Base-by-base conservation (phyloP, 1,140 invertebrate species). In the Caenorhabditis tropicalis region DNA sequence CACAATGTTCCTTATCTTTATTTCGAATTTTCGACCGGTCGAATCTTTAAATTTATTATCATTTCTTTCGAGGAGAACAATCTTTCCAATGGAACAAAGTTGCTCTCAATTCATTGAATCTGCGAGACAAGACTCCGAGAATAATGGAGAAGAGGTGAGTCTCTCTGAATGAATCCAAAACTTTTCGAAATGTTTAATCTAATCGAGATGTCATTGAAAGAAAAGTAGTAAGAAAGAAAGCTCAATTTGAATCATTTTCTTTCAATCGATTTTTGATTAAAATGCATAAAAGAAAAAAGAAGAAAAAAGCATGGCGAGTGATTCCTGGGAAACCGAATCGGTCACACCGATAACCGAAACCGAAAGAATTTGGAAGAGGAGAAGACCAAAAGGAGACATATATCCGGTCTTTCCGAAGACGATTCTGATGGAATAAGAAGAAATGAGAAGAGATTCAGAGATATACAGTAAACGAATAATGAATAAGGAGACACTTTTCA, bases 281-380 rank as follows among this genome's bases (percentile, higher is more conserved):
- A n/a, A n/a, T 51, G 19, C 1, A 56, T 29, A 1, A 56, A 12
- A 56, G 10, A 12, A 27, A n/a, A 9, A 27, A 56, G 21, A 24
- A 65, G 9, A 65, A 10, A 10, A 65, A 65, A 74, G 58, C 31
- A 27, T 16, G 10, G 1, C 5, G 58, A 36, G 19, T 36, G n/a
- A n/a, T 21, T 15, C 7, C 58, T 9, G 58, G 16, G 16, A 36
- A 65, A 46, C 36, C 36, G 65, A 74, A 74, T 74, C 36, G 65
- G 65, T 43, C 65, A 74, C 65, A 74, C 33, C 65, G 65, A 74
- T 74, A 74, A 74, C 65, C 65, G 65, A 74, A 74, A 74, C 65
- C 33, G 65, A 74, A 27, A 5, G 15, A 16, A 65, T 36, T n/a
- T 7, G 16, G 27, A 29, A 27, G 29, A 46, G 36, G 29, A 21